Conservation (phyloP, 1,140 invertebrate species). For the Drosophila auraria region DNA sequence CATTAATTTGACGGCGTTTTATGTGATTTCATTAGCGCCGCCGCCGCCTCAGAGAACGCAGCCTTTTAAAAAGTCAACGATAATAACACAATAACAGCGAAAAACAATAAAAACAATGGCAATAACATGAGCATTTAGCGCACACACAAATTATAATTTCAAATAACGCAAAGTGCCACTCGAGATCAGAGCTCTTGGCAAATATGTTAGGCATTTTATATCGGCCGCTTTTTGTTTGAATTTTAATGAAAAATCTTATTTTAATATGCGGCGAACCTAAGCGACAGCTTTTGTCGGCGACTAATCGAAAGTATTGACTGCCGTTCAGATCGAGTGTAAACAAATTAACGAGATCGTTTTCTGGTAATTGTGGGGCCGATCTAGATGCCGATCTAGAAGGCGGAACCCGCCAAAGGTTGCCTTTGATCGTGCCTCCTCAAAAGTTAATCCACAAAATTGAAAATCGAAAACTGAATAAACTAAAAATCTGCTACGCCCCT, state of each 20-base stretch:
- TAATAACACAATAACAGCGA: conserved; percentile 20
- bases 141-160: conserved; percentile 81
- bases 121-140: conserved; percentile 70
- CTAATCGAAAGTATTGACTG: conserved; percentile 65
- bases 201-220: conserved; percentile 80
- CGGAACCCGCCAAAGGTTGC: conserved; percentile 43
- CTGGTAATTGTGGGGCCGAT: conserved; percentile 71
- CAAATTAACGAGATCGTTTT: conserved; percentile 83
- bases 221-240: conserved; percentile 40
- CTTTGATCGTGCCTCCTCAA: conserved; percentile 63
- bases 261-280: conserved; percentile 68
- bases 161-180: conserved; percentile 80
- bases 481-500: conserved; percentile 41
- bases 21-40: conserved; percentile 76
- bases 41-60: conserved; percentile 25
- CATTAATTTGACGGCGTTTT: conserved; percentile 67
- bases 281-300: conserved; percentile 63
- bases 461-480: conserved; percentile 18
- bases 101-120: conserved; percentile 46
- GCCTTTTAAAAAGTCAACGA: conserved; percentile 24
- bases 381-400: conserved; percentile 46
- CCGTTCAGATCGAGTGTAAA: conserved; percentile 61
- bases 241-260: conserved; percentile 60
- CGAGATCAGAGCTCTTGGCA: conserved; percentile 71
- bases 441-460: conserved; percentile 25